Evolutionary conservation across 1,140 invertebrate genomes (phyloP).

Genomic region (Zaprionus capensis): DNA sequence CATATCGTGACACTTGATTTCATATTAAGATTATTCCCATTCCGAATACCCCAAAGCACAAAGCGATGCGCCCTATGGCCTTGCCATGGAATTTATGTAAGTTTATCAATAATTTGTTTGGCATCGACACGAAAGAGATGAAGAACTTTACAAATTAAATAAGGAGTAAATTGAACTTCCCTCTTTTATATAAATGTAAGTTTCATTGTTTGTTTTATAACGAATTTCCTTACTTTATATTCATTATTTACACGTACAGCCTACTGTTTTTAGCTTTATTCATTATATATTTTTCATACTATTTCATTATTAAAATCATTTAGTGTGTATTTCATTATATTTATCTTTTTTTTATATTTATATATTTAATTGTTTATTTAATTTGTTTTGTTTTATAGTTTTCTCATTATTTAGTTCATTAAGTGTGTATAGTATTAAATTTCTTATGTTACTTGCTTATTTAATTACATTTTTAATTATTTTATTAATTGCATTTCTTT

Average conservation of each 20-base stretch:
- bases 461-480: neutral
- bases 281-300: too few species aligned
- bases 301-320: neutral
- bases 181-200: neutral
- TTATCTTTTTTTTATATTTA: neutral
- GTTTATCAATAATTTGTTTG: slow-evolving; percentile 64
- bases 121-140: slow-evolving; percentile 13
- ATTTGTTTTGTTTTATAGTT: neutral
- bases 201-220: neutral
- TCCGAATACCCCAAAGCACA: slow-evolving; percentile 8
- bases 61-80: neutral
- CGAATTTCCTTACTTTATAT: neutral
- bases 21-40: slow-evolving; percentile 67
- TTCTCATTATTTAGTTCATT: neutral
- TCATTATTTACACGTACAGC: neutral
- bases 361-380: neutral
- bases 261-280: too few species aligned
- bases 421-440: neutral
- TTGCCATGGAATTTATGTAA: slow-evolving; percentile 40
- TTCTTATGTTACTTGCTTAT: neutral
- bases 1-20: slow-evolving; percentile 80
- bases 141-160: neutral
- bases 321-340: neutral
- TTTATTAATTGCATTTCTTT: neutral
- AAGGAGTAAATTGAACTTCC: neutral